These are phyloP conservation scores for Hemiprocne comata DNA, from an alignment of 2,113 vertebrate genomes.

Conservation along the genomic window DNA sequence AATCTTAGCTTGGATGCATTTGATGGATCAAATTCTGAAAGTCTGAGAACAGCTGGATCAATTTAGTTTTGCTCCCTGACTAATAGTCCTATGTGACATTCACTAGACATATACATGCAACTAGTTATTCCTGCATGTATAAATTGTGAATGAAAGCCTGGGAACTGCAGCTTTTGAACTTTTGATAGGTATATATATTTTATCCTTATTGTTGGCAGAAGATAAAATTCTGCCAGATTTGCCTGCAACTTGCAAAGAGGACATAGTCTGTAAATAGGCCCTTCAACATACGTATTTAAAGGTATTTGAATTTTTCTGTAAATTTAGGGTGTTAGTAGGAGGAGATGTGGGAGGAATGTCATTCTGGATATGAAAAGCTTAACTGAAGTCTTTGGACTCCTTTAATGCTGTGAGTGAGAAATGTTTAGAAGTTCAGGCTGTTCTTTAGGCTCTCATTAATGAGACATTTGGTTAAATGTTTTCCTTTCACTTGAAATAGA, in stretches of 20 bases:
- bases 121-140: not conserved
- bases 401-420: not conserved
- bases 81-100: not conserved
- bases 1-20: not conserved
- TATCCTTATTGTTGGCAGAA: conserved; percentile 14
- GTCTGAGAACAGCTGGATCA: not conserved
- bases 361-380: conserved; percentile 22
- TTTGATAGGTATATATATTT: not conserved
- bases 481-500: conserved; percentile 8
- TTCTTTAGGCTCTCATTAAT: conserved; percentile 26
- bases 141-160: conserved; percentile 28
- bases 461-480: conserved; percentile 1
- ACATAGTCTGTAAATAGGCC: conserved; percentile 26
- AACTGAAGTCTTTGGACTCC: not conserved
- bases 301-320: conserved; percentile 5
- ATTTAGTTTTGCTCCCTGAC: not conserved
- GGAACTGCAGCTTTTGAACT: not conserved
- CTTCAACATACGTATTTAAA: conserved; percentile 15
- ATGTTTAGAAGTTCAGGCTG: not conserved
- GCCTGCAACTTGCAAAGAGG: not conserved
- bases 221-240: conserved; percentile 40
- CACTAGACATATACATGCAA: not conserved
- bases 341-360: conserved; percentile 3
- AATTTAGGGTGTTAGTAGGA: conserved; percentile 44
- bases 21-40: conserved; percentile 13